Evolutionary conservation across 2,888 invertebrate genomes (phyloP).

Genomic region (Lysandra coridon): DNA sequence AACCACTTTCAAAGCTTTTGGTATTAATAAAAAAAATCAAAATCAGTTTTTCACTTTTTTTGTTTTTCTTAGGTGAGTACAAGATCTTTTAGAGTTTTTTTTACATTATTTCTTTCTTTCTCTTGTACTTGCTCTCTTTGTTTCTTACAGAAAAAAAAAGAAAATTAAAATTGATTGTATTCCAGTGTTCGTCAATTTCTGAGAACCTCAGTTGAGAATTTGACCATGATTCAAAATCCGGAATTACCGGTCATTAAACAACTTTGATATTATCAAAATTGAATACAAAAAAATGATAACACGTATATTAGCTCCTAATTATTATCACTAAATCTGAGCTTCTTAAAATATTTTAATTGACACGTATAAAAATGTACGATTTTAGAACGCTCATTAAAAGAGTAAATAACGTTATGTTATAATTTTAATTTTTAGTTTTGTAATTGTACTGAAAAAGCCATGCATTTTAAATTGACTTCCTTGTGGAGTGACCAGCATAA

Average conservation of each 20-base stretch:
- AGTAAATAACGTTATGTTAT: background rate
- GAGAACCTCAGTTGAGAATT: background rate
- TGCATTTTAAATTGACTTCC: background rate
- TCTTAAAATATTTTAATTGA: slow-evolving; percentile 15
- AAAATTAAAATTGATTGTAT: background rate
- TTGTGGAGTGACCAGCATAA: background rate
- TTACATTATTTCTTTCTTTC: too few relatives aligned
- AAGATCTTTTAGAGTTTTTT: background rate
- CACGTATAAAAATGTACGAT: background rate
- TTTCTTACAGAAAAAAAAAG: background rate
- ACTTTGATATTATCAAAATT: slow-evolving; percentile 6
- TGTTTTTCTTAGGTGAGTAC: background rate
- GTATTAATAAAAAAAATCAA: too few relatives aligned
- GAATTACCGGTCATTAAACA: slow-evolving; percentile 6
- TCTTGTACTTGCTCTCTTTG: background rate
- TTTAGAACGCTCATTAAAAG: background rate
- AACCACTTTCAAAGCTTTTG: too few relatives aligned
- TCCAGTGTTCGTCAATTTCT: background rate
- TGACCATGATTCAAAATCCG: background rate
- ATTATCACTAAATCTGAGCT: slow-evolving; percentile 3
- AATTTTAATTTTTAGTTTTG: background rate
- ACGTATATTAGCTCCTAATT: slow-evolving; percentile 2
- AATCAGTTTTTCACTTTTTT: background rate
- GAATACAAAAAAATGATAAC: slow-evolving; percentile 2
- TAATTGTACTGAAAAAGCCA: background rate